Percentiles rank a stretch among this genome's conserved stretches.
Evolutionary conservation across 2,888 invertebrate species (phyloP).

Genomic region (Aradus depressus): DNA sequence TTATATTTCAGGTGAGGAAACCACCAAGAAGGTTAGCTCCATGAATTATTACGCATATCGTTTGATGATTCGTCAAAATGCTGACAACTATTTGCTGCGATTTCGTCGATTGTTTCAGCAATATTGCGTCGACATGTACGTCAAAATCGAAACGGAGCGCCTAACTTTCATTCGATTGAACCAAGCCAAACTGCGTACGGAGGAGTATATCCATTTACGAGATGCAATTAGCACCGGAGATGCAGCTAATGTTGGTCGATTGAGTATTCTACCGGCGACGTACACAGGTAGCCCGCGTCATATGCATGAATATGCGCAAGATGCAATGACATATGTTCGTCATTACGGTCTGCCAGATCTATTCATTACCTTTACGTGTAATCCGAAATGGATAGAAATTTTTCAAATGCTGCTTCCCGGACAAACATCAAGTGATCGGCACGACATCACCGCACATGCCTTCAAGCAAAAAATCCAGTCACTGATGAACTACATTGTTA

Average conservation of each 20-base stretch:
- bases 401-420: constrained; percentile 20
- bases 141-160: constrained; percentile 34
- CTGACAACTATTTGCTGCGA: constrained; percentile 24
- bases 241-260: constrained; percentile 28
- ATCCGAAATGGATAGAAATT: constrained; percentile 32
- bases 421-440: constrained; percentile 32
- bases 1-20: constrained; percentile 6
- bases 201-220: constrained; percentile 34
- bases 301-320: constrained; percentile 34
- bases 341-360: constrained; percentile 31
- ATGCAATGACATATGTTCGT: constrained; percentile 34
- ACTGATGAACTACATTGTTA: constrained; percentile 19
- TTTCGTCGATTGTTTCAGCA: constrained; percentile 33
- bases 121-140: constrained; percentile 35
- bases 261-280: constrained; percentile 32
- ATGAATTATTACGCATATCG: constrained; percentile 22
- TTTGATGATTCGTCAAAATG: constrained; percentile 23
- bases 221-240: constrained; percentile 31
- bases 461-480: constrained; percentile 24
- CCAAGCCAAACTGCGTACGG: constrained; percentile 32
- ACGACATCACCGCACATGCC: constrained; percentile 21
- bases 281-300: constrained; percentile 32
- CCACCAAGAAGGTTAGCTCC: constrained; percentile 9
- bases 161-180: constrained; percentile 33
- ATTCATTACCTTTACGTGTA: constrained; percentile 32